Percentiles rank a stretch among this genome's conserved stretches.
Conservation (phyloP, 2,797 vertebrate species). For the Astyanax mexicanus region DNA sequence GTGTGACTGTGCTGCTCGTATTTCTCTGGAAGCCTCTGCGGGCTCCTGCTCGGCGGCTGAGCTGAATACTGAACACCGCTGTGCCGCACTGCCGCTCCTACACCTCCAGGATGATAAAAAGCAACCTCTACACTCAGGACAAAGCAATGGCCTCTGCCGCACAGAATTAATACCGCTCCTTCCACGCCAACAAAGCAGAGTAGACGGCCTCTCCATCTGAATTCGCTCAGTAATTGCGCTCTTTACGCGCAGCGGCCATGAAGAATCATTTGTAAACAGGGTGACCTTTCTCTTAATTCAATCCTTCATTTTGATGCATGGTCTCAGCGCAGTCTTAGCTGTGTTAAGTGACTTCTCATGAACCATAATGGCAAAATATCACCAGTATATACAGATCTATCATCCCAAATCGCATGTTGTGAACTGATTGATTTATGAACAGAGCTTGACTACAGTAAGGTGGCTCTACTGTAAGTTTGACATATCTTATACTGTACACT, state of each 20-base stretch:
- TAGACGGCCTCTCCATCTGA: neutral
- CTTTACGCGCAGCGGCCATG: constrained; percentile 42
- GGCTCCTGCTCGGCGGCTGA: constrained; percentile 68
- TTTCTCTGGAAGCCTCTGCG: constrained; percentile 73
- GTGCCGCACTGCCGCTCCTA: constrained; percentile 66
- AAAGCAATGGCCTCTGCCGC: constrained; percentile 46
- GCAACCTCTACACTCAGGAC: constrained; percentile 53
- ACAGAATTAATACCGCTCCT: constrained; percentile 41
- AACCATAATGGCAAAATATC: constrained; percentile 38
- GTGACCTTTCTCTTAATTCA: constrained; percentile 59
- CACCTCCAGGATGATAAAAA: constrained; percentile 54
- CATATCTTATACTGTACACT: neutral
- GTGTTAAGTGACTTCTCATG: constrained; percentile 47
- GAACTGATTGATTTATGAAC: constrained; percentile 5
- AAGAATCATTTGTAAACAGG: constrained; percentile 60
- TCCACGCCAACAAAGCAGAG: constrained; percentile 1
- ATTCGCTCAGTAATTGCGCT: constrained; percentile 39
- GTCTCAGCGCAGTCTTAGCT: constrained; percentile 36
- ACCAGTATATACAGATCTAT: constrained; percentile 32
- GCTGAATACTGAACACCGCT: constrained; percentile 80
- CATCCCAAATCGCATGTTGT: constrained; percentile 9
- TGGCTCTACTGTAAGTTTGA: constrained; percentile 6
- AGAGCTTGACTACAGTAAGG: neutral
- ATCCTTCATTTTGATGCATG: constrained; percentile 56
- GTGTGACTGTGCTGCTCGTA: constrained; percentile 78